phyloP scores from a whole-genome alignment of 2,797 vertebrate genomes.

The Knipowitschia caucasica region DNA sequence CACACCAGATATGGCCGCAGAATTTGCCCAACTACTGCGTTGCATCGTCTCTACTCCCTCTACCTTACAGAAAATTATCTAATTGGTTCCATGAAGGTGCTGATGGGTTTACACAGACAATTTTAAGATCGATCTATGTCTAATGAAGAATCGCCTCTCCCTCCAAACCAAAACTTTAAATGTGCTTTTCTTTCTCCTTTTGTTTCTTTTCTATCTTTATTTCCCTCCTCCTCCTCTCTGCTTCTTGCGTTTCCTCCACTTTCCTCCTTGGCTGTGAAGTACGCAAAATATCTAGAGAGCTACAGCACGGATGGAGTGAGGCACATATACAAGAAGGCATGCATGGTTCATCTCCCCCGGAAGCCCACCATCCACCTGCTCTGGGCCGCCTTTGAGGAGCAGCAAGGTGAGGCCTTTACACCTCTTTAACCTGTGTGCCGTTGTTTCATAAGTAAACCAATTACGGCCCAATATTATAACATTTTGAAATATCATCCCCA shows the following conservation, averaged over 20 bases:
- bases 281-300: slow-evolving; percentile 98
- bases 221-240: slow-evolving; percentile 48
- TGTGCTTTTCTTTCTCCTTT: slow-evolving; percentile 53
- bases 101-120: slow-evolving; percentile 99
- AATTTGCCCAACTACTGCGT: slow-evolving; percentile 99
- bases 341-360: slow-evolving; percentile 89
- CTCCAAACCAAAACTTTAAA: slow-evolving; percentile 67
- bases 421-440: no score
- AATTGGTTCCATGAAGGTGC: slow-evolving; percentile 99
- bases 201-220: slow-evolving; percentile 7
- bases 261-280: slow-evolving; percentile 88
- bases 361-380: slow-evolving; percentile 93
- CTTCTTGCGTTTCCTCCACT: slow-evolving; percentile 65
- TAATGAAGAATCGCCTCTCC: slow-evolving; percentile 82
- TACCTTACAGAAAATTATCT: slow-evolving; percentile 99
- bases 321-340: slow-evolving; percentile 96
- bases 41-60: slow-evolving; percentile 98
- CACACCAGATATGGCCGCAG: slow-evolving; percentile 99
- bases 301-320: slow-evolving; percentile 94
- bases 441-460: no score
- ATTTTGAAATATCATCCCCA: no score
- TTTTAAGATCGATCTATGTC: slow-evolving; percentile 97
- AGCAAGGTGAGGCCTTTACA: slow-evolving; percentile 82
- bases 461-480: no score
- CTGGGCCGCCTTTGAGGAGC: slow-evolving; percentile 97